Percentiles rank a stretch among this genome's conserved stretches.
Conservation (phyloP, 37 sponge, comb jelly and placozoan genomes). For the Agelas oroides region DNA sequence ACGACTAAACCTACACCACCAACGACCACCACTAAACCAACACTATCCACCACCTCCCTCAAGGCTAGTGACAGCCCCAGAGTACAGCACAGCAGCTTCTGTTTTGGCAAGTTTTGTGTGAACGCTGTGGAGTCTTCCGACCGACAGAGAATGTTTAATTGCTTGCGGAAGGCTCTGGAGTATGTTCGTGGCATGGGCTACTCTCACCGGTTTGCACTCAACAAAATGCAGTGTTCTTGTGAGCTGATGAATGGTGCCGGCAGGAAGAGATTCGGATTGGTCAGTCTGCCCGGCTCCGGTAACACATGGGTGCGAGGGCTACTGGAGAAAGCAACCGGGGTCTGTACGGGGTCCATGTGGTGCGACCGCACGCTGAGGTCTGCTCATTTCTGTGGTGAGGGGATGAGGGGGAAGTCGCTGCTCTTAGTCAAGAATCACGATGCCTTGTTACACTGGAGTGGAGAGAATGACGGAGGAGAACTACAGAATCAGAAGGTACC, state of each 20-base stretch:
- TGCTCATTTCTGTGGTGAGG: too few relatives aligned
- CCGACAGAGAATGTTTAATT: background rate
- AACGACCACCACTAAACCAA: too few relatives aligned
- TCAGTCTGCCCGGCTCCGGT: conserved; percentile 74
- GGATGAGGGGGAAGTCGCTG: background rate
- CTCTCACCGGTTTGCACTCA: too few relatives aligned
- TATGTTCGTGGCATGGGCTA: too few relatives aligned
- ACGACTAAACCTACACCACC: too few relatives aligned
- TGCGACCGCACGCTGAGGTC: conserved; percentile 45
- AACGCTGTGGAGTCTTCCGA: background rate
- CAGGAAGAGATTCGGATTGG: conserved; percentile 38
- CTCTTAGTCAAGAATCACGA: too few relatives aligned
- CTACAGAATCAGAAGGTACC: background rate
- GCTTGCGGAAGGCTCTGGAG: background rate
- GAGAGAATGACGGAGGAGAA: background rate
- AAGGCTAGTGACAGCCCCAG: too few relatives aligned
- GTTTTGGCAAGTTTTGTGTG: too few relatives aligned
- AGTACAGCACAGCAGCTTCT: too few relatives aligned
- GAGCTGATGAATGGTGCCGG: background rate
- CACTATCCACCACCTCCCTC: too few relatives aligned
- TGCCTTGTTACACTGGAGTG: too few relatives aligned
- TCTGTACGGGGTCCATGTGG: conserved; percentile 64
- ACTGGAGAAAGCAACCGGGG: conserved; percentile 68
- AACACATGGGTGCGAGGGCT: conserved; percentile 71
- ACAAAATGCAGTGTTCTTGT: background rate